Percentiles rank a stretch among this genome's conserved stretches.
These are phyloP conservation scores for Cervus canadensis DNA, from an alignment of 2,113 vertebrate species.

Conservation along the genomic window DNA sequence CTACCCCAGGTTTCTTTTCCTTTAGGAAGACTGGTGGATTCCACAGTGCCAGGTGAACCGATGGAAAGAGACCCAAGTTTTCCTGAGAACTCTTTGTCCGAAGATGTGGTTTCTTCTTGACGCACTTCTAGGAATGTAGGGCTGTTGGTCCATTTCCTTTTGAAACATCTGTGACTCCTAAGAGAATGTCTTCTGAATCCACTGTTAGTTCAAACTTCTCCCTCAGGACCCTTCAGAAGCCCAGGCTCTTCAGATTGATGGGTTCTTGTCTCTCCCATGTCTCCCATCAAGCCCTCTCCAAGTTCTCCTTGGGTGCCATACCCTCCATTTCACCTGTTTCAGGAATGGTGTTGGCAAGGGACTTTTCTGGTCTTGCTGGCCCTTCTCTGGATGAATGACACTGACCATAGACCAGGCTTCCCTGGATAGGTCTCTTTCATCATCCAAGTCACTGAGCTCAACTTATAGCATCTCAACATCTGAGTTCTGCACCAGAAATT, in stretches of 20 bases:
- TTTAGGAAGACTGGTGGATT: background rate
- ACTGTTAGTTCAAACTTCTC: background rate
- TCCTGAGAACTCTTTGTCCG: background rate
- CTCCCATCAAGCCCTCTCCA: background rate
- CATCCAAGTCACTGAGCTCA: background rate
- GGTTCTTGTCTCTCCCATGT: background rate
- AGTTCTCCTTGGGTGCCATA: background rate
- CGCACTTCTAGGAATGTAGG: background rate
- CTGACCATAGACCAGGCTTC: background rate
- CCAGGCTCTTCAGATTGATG: background rate
- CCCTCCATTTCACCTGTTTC: background rate
- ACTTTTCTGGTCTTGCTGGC: background rate
- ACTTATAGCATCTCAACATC: background rate
- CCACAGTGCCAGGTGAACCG: background rate
- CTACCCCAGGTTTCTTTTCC: background rate
- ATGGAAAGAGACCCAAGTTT: background rate
- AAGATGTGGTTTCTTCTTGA: background rate
- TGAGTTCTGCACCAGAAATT: background rate
- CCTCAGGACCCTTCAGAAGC: background rate
- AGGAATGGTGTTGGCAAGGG: background rate
- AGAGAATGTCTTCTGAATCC: background rate
- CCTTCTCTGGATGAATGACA: background rate
- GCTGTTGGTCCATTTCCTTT: background rate
- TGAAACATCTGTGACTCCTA: background rate
- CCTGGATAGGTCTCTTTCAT: background rate